These are phyloP conservation scores for Pegoplata infirma DNA, from an alignment of 2,888 invertebrate genomes.

Conservation along the genomic window DNA sequence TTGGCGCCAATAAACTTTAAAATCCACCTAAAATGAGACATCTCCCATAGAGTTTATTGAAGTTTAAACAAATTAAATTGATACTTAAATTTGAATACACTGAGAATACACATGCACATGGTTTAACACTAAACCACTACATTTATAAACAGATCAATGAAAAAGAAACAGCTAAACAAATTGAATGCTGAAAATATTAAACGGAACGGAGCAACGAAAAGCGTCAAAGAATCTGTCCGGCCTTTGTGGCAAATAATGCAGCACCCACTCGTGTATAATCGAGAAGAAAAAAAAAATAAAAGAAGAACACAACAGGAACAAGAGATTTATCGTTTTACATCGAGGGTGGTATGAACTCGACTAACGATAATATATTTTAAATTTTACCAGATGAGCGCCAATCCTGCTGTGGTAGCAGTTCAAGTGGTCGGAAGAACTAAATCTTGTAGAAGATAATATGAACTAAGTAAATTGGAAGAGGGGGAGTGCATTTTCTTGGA, in stretches of 20 bases:
- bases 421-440: slow-evolving; percentile 43
- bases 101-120: slow-evolving; percentile 24
- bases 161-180: slow-evolving; percentile 4
- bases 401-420: slow-evolving; percentile 60
- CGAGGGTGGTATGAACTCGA: slow-evolving; percentile 71
- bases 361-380: slow-evolving; percentile 28
- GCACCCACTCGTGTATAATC: slow-evolving; percentile 34
- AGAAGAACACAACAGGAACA: slow-evolving; percentile 64
- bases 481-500: too few species aligned
- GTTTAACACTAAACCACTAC: slow-evolving; percentile 45
- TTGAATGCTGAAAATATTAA: neutral
- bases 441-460: slow-evolving; percentile 3
- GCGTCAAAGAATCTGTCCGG: slow-evolving; percentile 44
- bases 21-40: slow-evolving; percentile 52
- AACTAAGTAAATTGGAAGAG: neutral
- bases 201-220: neutral
- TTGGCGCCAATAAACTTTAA: slow-evolving; percentile 62
- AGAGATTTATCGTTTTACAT: slow-evolving; percentile 73
- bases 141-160: slow-evolving; percentile 52
- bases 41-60: slow-evolving; percentile 61
- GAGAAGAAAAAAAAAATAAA: too few species aligned
- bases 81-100: slow-evolving; percentile 36
- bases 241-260: slow-evolving; percentile 53
- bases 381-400: slow-evolving; percentile 60
- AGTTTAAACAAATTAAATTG: slow-evolving; percentile 61